These are phyloP conservation scores for Leptinotarsa lineolata DNA, from an alignment of 1,140 invertebrate genomes.

Conservation along the genomic window DNA sequence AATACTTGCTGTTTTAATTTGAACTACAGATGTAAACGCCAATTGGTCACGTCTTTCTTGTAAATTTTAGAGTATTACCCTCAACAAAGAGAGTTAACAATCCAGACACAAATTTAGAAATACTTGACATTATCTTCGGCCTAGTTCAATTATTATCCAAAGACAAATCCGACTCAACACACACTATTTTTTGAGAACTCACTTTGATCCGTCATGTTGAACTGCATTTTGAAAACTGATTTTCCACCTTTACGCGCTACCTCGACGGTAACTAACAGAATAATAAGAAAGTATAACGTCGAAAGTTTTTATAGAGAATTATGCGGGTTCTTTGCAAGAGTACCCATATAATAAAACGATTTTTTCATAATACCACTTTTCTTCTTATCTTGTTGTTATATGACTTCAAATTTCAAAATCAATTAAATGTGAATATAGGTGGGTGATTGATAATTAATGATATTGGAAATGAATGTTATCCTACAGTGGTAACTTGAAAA, in stretches of 20 bases:
- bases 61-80: no score
- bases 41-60: no score
- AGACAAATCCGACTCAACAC: not conserved
- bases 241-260: slow-evolving; percentile 9
- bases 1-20: no score
- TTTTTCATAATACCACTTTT: slow-evolving; percentile 26
- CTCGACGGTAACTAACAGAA: slow-evolving; percentile 1
- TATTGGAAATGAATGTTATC: no score
- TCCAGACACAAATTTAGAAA: not conserved
- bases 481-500: no score
- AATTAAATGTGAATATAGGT: no score
- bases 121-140: slow-evolving; percentile 13
- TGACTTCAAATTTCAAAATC: not conserved
- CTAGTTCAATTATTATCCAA: slow-evolving; percentile 5
- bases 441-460: no score
- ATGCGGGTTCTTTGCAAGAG: slow-evolving; percentile 30
- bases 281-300: slow-evolving; percentile 22
- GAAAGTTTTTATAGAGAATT: slow-evolving; percentile 23
- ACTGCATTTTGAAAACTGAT: slow-evolving; percentile 22
- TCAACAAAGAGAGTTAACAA: not conserved
- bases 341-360: slow-evolving; percentile 23
- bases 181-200: slow-evolving; percentile 7
- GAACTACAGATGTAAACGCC: no score
- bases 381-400: slow-evolving; percentile 21
- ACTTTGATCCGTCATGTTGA: slow-evolving; percentile 12